Conservation (phyloP, 1,140 invertebrate species). For the Drosophila varians region DNA sequence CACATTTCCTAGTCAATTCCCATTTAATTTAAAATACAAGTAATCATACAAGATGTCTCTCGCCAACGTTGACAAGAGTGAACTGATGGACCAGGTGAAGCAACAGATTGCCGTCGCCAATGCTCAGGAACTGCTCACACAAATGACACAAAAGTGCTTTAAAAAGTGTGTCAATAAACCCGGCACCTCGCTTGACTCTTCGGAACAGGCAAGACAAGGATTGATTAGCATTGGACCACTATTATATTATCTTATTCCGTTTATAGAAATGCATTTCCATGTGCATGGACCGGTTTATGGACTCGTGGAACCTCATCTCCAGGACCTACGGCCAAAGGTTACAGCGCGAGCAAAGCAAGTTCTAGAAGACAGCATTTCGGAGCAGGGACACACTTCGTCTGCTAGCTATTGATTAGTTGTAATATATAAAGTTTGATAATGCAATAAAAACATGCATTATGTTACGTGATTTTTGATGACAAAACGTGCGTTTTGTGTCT, state of each 20-base stretch:
- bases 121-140: constrained; percentile 95
- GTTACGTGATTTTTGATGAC: constrained; percentile 49
- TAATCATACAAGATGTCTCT: constrained; percentile 40
- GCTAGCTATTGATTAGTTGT: constrained; percentile 50
- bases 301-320: constrained; percentile 96
- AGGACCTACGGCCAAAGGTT: constrained; percentile 92
- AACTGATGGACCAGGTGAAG: constrained; percentile 97
- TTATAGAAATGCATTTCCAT: constrained; percentile 96
- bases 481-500: constrained; percentile 17
- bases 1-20: constrained; percentile 4
- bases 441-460: constrained; percentile 47
- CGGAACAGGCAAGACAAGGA: constrained; percentile 89
- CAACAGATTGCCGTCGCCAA: constrained; percentile 97
- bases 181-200: constrained; percentile 94
- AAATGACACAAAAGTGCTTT: constrained; percentile 99
- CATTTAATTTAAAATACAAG: neutral
- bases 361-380: constrained; percentile 41
- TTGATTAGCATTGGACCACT: neutral
- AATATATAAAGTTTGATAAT: constrained; percentile 31
- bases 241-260: neutral
- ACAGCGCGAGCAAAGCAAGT: constrained; percentile 87
- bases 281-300: constrained; percentile 99
- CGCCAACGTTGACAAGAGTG: constrained; percentile 88
- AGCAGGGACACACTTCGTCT: constrained; percentile 6
- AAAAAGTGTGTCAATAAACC: constrained; percentile 97